Conservation (phyloP, 2,113 vertebrate species). For the Accipiter virgatus region DNA sequence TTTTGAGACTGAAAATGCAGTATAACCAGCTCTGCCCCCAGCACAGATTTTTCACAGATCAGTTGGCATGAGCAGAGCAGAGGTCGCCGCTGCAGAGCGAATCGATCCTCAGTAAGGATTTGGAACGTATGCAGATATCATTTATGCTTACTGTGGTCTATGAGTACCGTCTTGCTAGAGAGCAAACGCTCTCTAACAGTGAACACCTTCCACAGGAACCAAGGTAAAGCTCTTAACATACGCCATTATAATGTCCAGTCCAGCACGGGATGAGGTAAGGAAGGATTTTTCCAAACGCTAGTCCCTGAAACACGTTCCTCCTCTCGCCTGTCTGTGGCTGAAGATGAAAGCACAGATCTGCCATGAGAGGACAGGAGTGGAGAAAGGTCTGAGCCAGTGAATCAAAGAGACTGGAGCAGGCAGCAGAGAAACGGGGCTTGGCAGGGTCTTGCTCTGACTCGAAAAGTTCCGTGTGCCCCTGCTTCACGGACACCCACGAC, state of each 20-base stretch:
- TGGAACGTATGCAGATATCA: not conserved
- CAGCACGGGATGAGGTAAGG: not conserved
- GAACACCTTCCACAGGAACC: not conserved
- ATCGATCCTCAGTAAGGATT: not conserved
- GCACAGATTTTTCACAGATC: not conserved
- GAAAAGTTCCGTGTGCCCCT: not conserved
- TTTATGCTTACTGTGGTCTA: not conserved
- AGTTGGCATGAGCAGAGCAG: not conserved
- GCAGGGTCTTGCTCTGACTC: not conserved
- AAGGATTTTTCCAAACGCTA: not conserved
- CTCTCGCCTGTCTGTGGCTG: not conserved
- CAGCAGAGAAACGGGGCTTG: not conserved
- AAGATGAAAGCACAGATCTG: not conserved
- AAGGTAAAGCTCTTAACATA: not conserved
- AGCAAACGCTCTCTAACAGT: not conserved
- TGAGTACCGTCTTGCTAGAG: not conserved
- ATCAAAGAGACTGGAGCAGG: not conserved
- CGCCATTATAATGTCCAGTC: not conserved
- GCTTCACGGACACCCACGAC: rapidly evolving
- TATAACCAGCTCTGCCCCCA: not conserved
- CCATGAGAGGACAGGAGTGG: not conserved
- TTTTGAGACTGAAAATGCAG: not conserved
- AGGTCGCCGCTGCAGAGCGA: not conserved
- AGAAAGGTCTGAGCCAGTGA: not conserved
- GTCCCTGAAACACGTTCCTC: not conserved